These are phyloP conservation scores for Natator depressus DNA, from an alignment of 2,113 vertebrate genomes.

Conservation along the genomic window DNA sequence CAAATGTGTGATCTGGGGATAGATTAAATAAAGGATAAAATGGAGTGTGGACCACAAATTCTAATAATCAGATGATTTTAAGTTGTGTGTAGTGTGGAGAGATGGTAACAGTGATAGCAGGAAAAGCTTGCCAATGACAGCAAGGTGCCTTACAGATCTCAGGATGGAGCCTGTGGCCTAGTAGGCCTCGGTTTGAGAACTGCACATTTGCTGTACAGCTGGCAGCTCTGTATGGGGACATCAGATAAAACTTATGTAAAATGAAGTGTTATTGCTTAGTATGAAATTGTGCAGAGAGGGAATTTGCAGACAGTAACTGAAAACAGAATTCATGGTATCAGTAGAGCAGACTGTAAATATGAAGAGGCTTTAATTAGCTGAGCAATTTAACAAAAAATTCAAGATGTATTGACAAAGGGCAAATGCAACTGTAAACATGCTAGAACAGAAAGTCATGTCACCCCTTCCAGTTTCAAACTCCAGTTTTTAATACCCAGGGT, in stretches of 20 bases:
- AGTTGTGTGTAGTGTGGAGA: constrained; percentile 80
- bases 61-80: constrained; percentile 86
- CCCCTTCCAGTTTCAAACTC: fast-evolving
- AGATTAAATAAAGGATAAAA: constrained; percentile 86
- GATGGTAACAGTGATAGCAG: constrained; percentile 76
- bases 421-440: constrained; percentile 23
- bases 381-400: constrained; percentile 81
- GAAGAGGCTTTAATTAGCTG: constrained; percentile 84
- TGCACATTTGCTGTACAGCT: constrained; percentile 96
- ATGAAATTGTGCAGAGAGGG: constrained; percentile 84
- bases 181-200: constrained; percentile 92
- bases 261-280: constrained; percentile 88
- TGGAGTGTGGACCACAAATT: constrained; percentile 85
- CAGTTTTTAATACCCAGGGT: fast-evolving
- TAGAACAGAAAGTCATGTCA: not conserved
- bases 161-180: constrained; percentile 91
- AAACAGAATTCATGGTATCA: constrained; percentile 81
- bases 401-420: constrained; percentile 67
- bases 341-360: constrained; percentile 82
- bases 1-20: constrained; percentile 87
- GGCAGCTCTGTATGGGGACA: constrained; percentile 95
- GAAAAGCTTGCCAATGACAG: constrained; percentile 85
- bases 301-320: constrained; percentile 82
- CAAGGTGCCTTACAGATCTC: constrained; percentile 89
- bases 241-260: constrained; percentile 86